These are phyloP conservation scores for Barnardius zonarius DNA, from an alignment of 2,113 vertebrate genomes.

Conservation along the genomic window DNA sequence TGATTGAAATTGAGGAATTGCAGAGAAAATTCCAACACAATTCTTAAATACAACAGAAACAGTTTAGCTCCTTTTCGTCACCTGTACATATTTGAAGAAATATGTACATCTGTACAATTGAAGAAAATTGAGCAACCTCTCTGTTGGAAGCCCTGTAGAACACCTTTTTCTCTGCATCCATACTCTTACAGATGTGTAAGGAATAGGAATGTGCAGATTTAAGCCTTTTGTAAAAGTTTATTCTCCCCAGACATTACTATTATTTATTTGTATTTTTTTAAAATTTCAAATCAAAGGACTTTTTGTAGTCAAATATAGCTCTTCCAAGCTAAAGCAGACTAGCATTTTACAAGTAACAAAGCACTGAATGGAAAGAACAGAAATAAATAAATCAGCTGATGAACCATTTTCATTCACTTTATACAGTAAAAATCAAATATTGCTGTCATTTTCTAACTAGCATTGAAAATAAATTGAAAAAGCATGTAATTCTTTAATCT, in stretches of 20 bases:
- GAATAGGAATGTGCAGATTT: background rate
- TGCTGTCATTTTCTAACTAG: conserved; percentile 65
- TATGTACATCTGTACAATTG: background rate
- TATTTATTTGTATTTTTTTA: background rate
- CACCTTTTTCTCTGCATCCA: background rate
- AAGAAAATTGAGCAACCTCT: background rate
- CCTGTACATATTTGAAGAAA: background rate
- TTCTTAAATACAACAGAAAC: background rate
- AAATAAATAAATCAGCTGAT: conserved; percentile 69
- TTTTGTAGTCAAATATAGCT: background rate
- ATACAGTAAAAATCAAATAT: conserved; percentile 64
- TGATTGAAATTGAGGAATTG: background rate
- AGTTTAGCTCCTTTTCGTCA: background rate
- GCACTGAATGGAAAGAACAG: conserved; percentile 44
- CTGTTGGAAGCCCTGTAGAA: background rate
- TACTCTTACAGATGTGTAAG: background rate
- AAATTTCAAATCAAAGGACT: conserved; percentile 41
- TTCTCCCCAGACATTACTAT: background rate
- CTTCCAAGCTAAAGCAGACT: conserved; percentile 44
- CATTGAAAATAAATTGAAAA: conserved; percentile 73
- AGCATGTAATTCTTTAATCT: conserved; percentile 61
- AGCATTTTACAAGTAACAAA: conserved; percentile 61
- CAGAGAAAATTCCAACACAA: background rate
- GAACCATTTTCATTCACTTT: conserved; percentile 72
- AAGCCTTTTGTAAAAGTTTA: background rate